A percentile compares a stretch with the other conserved stretches of the same genome.
phyloP scores from a whole-genome alignment of 2,113 vertebrate species.

The Maccullochella peelii region DNA sequence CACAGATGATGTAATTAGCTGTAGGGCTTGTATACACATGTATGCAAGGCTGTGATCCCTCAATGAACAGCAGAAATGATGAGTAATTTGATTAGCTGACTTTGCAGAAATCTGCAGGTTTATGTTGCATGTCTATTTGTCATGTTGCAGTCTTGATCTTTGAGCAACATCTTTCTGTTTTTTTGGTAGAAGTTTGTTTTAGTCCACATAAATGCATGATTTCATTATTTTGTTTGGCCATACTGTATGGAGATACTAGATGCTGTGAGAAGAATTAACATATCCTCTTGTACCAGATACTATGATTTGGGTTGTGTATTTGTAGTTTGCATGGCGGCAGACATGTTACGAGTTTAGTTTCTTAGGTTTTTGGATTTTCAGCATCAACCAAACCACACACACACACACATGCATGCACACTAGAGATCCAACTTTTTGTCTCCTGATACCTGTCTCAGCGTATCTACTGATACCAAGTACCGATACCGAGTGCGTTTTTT shows the following conservation, averaged over 20 bases:
- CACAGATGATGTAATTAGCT: not conserved
- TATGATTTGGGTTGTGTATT: not conserved
- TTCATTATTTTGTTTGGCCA: not conserved
- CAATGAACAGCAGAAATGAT: not conserved
- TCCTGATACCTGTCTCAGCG: not conserved
- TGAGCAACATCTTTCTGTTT: not conserved
- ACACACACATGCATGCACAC: not conserved
- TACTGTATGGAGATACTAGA: not conserved
- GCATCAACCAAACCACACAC: not conserved
- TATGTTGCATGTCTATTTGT: not conserved
- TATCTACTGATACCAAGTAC: not conserved
- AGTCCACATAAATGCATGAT: not conserved
- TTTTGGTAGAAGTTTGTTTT: not conserved
- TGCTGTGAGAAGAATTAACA: not conserved
- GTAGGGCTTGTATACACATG: not conserved
- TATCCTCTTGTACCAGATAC: not conserved
- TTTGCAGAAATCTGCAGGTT: conserved; percentile 17
- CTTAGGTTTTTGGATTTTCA: not conserved
- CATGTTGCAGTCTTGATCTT: not conserved
- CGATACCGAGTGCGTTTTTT: not conserved
- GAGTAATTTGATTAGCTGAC: not conserved
- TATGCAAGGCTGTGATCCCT: not conserved
- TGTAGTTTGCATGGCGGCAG: not conserved
- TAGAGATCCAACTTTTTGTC: not conserved
- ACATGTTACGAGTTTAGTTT: not conserved